Conservation (phyloP, 2,888 invertebrate species). For the Pegoplata infirma region DNA sequence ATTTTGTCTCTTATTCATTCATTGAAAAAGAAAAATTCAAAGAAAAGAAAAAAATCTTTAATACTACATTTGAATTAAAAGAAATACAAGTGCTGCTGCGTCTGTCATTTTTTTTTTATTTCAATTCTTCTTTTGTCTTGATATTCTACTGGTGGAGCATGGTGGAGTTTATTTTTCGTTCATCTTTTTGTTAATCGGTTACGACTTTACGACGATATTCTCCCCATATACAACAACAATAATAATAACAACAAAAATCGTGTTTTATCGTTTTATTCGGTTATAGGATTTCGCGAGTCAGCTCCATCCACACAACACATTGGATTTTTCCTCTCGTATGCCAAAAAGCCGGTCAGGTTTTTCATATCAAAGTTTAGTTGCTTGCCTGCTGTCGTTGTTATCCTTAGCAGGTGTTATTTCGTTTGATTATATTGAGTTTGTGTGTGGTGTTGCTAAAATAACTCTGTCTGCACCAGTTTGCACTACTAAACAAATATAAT, state of each 20-base stretch:
- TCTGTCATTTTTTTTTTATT: slow-evolving; percentile 53
- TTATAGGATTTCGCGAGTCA: slow-evolving; percentile 53
- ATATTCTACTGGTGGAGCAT: slow-evolving; percentile 47
- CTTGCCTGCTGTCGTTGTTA: slow-evolving; percentile 43
- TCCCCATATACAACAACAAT: too few relatives aligned
- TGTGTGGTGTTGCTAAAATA: background rate
- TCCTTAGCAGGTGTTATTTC: slow-evolving; percentile 49
- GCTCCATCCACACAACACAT: slow-evolving; percentile 35
- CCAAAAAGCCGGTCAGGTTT: slow-evolving; percentile 60
- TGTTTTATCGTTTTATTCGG: slow-evolving; percentile 44
- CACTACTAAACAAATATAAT: background rate
- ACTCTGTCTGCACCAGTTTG: background rate
- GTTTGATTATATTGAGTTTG: background rate
- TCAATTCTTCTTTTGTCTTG: slow-evolving; percentile 29
- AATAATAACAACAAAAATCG: slow-evolving; percentile 15
- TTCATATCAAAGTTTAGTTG: slow-evolving; percentile 30
- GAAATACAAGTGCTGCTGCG: slow-evolving; percentile 50
- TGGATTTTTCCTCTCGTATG: slow-evolving; percentile 26
- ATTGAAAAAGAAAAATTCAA: slow-evolving; percentile 43
- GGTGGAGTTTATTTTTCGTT: slow-evolving; percentile 13
- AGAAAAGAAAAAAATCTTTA: slow-evolving; percentile 47
- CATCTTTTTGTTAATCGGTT: slow-evolving; percentile 9
- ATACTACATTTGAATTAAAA: slow-evolving; percentile 28
- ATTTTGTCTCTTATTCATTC: slow-evolving; percentile 53
- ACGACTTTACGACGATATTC: slow-evolving; percentile 34